Evolutionary conservation across 2,113 vertebrate genomes (phyloP).

Genomic region (Paradisaea rubra): DNA sequence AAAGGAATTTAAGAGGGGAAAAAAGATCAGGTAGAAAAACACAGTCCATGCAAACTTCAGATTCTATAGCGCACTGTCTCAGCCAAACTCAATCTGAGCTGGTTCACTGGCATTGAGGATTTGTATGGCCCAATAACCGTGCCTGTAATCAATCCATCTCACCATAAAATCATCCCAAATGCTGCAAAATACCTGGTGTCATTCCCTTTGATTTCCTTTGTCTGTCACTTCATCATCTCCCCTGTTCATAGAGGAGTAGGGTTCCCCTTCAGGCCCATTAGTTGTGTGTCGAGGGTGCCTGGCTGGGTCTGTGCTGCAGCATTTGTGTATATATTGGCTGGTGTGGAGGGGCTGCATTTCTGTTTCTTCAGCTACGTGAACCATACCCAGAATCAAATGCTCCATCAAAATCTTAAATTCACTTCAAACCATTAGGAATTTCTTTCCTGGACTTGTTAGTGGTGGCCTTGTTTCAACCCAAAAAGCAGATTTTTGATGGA

Average conservation of each 20-base stretch:
- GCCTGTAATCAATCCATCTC: constrained; percentile 1
- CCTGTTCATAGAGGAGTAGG: not conserved
- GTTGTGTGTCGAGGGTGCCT: not conserved
- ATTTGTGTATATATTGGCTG: constrained; percentile 19
- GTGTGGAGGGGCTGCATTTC: not conserved
- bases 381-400: constrained; percentile 33
- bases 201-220: constrained; percentile 6
- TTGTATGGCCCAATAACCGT: not conserved
- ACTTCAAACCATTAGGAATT: constrained; percentile 37
- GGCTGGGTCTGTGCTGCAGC: not conserved
- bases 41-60: not conserved
- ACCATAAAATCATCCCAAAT: constrained; percentile 29
- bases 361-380: constrained; percentile 46
- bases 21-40: not conserved
- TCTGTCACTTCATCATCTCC: constrained; percentile 40
- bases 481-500: constrained; percentile 35
- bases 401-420: constrained; percentile 33
- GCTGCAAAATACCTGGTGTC: constrained; percentile 18
- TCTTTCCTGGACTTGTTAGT: constrained; percentile 55
- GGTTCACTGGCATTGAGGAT: not conserved
- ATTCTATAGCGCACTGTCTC: not conserved
- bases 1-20: not conserved
- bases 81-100: not conserved
- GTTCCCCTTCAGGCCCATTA: constrained; percentile 8
- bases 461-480: constrained; percentile 64